These are phyloP conservation scores for Mus caroli DNA, from an alignment of 2,797 vertebrate genomes.

Conservation along the genomic window DNA sequence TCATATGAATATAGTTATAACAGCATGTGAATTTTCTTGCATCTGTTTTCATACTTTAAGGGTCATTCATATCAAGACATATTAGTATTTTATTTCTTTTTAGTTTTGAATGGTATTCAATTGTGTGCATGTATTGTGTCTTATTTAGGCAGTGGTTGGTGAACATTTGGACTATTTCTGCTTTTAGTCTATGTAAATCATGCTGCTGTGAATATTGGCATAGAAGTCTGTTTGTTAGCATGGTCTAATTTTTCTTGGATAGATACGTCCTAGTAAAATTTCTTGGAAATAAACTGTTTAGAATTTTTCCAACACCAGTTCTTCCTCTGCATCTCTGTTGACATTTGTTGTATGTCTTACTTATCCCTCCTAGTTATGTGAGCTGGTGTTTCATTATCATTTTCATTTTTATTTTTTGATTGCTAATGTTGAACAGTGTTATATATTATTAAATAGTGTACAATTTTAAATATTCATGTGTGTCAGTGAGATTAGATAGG, in stretches of 20 bases:
- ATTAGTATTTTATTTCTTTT: slow-evolving; percentile 59
- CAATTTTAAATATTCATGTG: neutral
- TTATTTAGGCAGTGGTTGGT: slow-evolving; percentile 58
- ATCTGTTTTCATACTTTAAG: slow-evolving; percentile 50
- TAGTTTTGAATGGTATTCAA: slow-evolving; percentile 24
- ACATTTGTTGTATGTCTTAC: neutral
- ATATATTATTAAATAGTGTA: slow-evolving; percentile 7
- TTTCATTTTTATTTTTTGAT: slow-evolving; percentile 65
- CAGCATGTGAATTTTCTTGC: neutral
- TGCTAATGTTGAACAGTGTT: slow-evolving; percentile 39
- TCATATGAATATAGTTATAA: slow-evolving; percentile 30
- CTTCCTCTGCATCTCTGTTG: slow-evolving; percentile 1
- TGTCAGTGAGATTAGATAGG: slow-evolving; percentile 63
- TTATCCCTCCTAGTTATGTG: slow-evolving; percentile 11
- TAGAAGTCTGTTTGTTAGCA: slow-evolving; percentile 11
- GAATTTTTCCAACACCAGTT: neutral
- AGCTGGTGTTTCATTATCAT: slow-evolving; percentile 35
- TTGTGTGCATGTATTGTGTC: slow-evolving; percentile 12
- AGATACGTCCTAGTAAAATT: slow-evolving; percentile 40
- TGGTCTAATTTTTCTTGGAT: slow-evolving; percentile 55
- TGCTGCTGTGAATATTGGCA: slow-evolving; percentile 20
- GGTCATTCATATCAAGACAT: neutral
- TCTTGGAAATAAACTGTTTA: slow-evolving; percentile 44
- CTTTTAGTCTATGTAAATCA: slow-evolving; percentile 3
- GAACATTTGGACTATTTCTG: slow-evolving; percentile 40